Evolutionary conservation across 2,113 vertebrate genomes (phyloP).

Genomic region (Eretmochelys imbricata): DNA sequence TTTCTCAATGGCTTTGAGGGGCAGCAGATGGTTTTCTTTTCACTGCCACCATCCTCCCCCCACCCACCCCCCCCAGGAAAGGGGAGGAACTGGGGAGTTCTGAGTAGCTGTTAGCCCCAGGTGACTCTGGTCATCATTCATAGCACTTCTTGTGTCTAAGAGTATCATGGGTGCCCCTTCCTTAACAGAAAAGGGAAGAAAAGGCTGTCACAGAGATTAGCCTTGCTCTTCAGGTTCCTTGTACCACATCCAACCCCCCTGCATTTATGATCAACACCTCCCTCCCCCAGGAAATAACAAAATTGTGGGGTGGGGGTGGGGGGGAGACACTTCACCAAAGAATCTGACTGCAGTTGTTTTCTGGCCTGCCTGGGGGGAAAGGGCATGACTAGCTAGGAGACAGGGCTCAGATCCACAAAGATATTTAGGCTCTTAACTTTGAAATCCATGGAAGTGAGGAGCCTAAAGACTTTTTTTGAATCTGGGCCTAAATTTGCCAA

Average conservation of each 20-base stretch:
- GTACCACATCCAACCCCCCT: not conserved
- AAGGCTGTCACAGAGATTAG: not conserved
- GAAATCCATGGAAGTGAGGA: not conserved
- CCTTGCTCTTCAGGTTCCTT: not conserved
- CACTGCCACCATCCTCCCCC: fast-evolving
- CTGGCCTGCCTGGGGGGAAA: not conserved
- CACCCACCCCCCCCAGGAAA: fast-evolving
- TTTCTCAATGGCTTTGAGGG: fast-evolving
- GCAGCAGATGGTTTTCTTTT: not conserved
- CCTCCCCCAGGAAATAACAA: not conserved
- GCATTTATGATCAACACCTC: not conserved
- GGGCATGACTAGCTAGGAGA: not conserved
- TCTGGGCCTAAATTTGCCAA: not conserved
- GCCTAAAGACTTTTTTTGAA: no score
- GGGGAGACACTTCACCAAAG: not conserved
- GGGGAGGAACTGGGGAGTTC: not conserved
- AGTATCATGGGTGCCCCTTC: not conserved
- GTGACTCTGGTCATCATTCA: not conserved
- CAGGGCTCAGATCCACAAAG: not conserved
- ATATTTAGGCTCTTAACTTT: no score
- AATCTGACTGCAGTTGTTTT: not conserved
- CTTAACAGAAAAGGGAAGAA: not conserved
- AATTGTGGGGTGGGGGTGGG: no score
- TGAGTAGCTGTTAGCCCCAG: not conserved
- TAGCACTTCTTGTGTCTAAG: not conserved